Evolutionary conservation across 2,113 vertebrate species (phyloP).

Genomic region (human): GRCh38 chr4:24373001-24373500

Average conservation of each 20-base stretch:
- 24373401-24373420: background rate
- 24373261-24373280: background rate
- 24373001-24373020: conserved; percentile 45
- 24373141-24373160: conserved; percentile 55
- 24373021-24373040: background rate
- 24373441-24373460: background rate
- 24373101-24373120: conserved; percentile 43
- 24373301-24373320: conserved; percentile 52
- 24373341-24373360: conserved; percentile 24
- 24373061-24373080: background rate
- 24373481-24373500: background rate
- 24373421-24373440: background rate
- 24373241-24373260: conserved; percentile 46
- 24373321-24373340: conserved; percentile 41
- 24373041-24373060: background rate
- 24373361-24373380: background rate
- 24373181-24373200: conserved; percentile 15
- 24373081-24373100: conserved; percentile 23
- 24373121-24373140: conserved; percentile 48
- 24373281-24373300: conserved; percentile 49
- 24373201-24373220: conserved; percentile 41
- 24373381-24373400: background rate
- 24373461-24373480: background rate
- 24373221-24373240: background rate
- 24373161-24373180: conserved; percentile 15